Percentiles rank a stretch among this genome's conserved stretches.
Conservation (phyloP, 2,888 invertebrate genomes). For the Ommatoiulus sabulosus region DNA sequence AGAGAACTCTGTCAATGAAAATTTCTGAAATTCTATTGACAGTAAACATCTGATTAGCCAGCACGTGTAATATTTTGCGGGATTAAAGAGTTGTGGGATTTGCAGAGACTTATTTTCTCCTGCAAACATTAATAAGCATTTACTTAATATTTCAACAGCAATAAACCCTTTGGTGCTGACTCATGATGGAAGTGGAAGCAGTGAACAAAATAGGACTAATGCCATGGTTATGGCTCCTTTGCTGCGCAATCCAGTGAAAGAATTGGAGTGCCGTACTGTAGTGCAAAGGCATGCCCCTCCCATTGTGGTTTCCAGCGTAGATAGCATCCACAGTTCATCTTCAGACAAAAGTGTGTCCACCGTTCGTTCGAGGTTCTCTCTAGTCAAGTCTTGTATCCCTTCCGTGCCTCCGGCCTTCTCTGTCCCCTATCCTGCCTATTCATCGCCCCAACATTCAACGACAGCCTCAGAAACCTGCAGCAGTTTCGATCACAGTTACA, state of each 20-base stretch:
- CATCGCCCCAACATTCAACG: constrained; percentile 42
- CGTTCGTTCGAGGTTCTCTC: constrained; percentile 61
- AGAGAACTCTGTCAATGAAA: background rate
- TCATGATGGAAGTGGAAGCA: background rate
- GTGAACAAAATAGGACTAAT: background rate
- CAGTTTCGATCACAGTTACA: constrained; percentile 59
- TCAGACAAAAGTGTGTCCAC: constrained; percentile 63
- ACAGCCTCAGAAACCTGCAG: constrained; percentile 50
- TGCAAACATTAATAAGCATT: background rate
- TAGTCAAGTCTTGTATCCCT: constrained; percentile 60
- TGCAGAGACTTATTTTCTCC: too few species aligned
- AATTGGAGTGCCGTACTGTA: background rate
- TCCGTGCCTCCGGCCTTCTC: constrained; percentile 72
- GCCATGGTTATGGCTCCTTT: background rate
- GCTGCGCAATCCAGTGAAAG: background rate
- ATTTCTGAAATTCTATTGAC: background rate
- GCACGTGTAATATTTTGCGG: too few species aligned
- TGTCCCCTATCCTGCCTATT: constrained; percentile 68
- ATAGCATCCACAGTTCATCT: constrained; percentile 63
- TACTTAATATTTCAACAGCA: background rate
- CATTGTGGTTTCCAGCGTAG: constrained; percentile 52
- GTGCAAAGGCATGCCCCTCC: background rate
- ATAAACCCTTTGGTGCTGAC: constrained; percentile 17
- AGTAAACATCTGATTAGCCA: background rate
- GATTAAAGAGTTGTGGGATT: background rate